Evolutionary conservation across 2,113 vertebrate species (phyloP), one percentile per base, ranked within the genome.

Genomic region (Pontoporia blainvillei): DNA sequence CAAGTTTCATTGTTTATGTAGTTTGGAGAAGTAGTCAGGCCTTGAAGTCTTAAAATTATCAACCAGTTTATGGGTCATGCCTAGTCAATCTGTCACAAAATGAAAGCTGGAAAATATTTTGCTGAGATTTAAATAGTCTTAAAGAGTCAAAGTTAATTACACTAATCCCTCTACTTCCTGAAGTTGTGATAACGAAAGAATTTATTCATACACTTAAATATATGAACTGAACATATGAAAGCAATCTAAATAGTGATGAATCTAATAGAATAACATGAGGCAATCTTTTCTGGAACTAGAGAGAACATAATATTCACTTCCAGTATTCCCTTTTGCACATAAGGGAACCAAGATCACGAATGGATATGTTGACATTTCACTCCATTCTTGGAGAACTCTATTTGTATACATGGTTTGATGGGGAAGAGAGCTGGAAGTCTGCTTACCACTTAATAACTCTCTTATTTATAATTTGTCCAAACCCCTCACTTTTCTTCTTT

Each of bases 31-130:
- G 17, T 44, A 75, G 41, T 39, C 18, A 94, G 23, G 17, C 8
- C 78, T 91, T 85, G n/a, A 86, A 66, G 83, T 86, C 75, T 79
- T 86, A 46, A 96, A 94, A 25, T 75, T 92, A 46, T 71, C 20
- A 6, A 39, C 14, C 4, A 67, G 5, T 36, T 14, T 71, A 44
- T 64, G 61, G 8, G 34, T 76, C 36, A 75, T 6, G 31, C 21
- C 29, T 21, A 62, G 31, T 90, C 36, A 91, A 25, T 46, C 11
- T 88, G 31, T 72, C 3, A 20, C 61, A 66, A 78, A 81, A 91
- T 61, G 27, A 89, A 64, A 36, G 73, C 14, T 54, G 46, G 25
- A 59, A 76, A 78, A n/a, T 8, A 57, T 71, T 84, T 73, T 83
- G 61, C 5, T 83, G 67, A 18, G 1, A 73, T 91, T 85, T 64